Percentiles rank a stretch among this genome's conserved stretches.
phyloP scores from a whole-genome alignment of 2,888 invertebrate genomes.

The Clanis bilineata region DNA sequence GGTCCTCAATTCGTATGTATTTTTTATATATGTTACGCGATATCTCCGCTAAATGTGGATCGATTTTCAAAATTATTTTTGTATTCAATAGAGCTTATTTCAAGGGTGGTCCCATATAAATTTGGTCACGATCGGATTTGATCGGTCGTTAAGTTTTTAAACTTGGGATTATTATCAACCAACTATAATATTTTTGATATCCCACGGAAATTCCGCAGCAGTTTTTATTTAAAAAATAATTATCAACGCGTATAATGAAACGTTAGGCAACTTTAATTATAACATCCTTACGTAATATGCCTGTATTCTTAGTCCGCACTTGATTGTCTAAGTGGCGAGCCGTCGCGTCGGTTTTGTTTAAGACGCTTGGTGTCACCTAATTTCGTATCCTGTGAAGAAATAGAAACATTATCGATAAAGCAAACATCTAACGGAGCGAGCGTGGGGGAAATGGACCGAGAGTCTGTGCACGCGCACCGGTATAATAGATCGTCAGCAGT shows the following conservation, averaged over 20 bases:
- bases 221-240: background rate
- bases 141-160: too few species aligned
- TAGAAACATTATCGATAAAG: slow-evolving; percentile 50
- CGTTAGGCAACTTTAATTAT: background rate
- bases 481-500: slow-evolving; percentile 79
- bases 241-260: background rate
- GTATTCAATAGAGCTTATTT: too few species aligned
- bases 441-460: slow-evolving; percentile 81
- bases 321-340: slow-evolving; percentile 6
- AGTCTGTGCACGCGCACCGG: slow-evolving; percentile 75
- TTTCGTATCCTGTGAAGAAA: slow-evolving; percentile 13
- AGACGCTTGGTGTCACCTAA: slow-evolving; percentile 11
- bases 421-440: slow-evolving; percentile 74
- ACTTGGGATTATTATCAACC: background rate
- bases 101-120: too few species aligned
- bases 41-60: too few species aligned
- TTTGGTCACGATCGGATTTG: too few species aligned
- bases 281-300: background rate
- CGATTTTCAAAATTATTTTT: too few species aligned
- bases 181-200: background rate
- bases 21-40: too few species aligned
- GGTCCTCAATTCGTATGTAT: too few species aligned
- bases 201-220: background rate
- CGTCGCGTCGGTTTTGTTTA: slow-evolving; percentile 14
- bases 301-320: background rate